These are phyloP conservation scores for Gymnoscopelus braueri DNA, from an alignment of 2,797 vertebrate genomes.

Conservation along the genomic window DNA sequence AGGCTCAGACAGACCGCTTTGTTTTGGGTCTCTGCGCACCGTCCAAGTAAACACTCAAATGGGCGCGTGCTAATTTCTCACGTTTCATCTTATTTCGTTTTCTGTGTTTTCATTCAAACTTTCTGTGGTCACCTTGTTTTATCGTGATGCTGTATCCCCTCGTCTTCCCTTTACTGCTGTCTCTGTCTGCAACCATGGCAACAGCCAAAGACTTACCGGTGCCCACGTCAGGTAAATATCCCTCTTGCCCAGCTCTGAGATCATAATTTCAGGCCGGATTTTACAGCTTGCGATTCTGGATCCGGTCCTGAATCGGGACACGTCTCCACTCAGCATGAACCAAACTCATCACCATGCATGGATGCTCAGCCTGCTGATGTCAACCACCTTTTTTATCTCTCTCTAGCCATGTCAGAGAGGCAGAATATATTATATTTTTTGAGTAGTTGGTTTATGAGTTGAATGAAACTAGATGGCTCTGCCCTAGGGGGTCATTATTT, in stretches of 20 bases:
- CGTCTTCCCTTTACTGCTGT: constrained; percentile 77
- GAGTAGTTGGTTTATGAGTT: constrained; percentile 43
- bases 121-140: constrained; percentile 72
- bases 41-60: constrained; percentile 30
- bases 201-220: constrained; percentile 86
- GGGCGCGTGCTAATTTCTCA: constrained; percentile 46
- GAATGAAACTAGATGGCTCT: constrained; percentile 24
- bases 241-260: constrained; percentile 51
- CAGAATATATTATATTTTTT: constrained; percentile 64
- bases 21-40: constrained; percentile 40
- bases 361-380: constrained; percentile 69
- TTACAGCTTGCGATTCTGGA: constrained; percentile 65
- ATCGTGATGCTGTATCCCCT: constrained; percentile 77
- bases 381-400: constrained; percentile 49
- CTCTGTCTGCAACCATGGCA: constrained; percentile 85
- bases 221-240: constrained; percentile 86
- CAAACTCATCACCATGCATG: constrained; percentile 81
- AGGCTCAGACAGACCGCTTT: constrained; percentile 41
- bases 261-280: constrained; percentile 71
- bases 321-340: constrained; percentile 80
- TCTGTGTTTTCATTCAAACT: constrained; percentile 54
- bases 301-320: constrained; percentile 67
- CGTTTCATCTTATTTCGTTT: constrained; percentile 12
- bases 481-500: constrained; percentile 27
- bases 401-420: constrained; percentile 61